These are phyloP conservation scores for Stomorhina lunata DNA, from an alignment of 2,888 invertebrate genomes.

Conservation along the genomic window DNA sequence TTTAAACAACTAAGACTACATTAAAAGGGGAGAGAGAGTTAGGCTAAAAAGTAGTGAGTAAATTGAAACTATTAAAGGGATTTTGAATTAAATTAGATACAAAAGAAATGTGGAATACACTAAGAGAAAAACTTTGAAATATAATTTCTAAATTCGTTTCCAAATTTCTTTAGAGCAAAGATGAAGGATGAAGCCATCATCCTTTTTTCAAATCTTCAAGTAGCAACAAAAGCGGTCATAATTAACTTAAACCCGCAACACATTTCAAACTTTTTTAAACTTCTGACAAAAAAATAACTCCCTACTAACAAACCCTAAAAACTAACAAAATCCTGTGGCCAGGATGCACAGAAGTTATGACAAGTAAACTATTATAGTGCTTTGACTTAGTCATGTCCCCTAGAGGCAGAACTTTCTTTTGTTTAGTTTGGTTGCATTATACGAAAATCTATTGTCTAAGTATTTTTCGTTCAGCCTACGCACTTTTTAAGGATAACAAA, in stretches of 20 bases:
- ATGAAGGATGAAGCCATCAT: no score
- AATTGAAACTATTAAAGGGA: not conserved
- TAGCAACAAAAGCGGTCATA: not conserved
- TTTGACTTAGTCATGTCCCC: slow-evolving; percentile 24
- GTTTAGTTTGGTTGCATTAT: no score
- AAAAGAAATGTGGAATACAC: no score
- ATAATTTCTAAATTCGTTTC: no score
- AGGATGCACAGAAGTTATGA: slow-evolving; percentile 46
- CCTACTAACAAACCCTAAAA: slow-evolving; percentile 4
- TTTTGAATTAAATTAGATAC: not conserved
- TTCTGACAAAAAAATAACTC: not conserved
- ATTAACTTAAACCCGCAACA: no score
- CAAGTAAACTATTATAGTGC: slow-evolving; percentile 20
- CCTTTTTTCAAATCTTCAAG: no score
- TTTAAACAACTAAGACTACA: not conserved
- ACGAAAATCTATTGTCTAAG: no score
- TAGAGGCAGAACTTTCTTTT: not conserved
- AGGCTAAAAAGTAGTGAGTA: not conserved
- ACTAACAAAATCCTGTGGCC: slow-evolving; percentile 38
- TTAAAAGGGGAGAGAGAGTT: not conserved
- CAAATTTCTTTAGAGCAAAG: no score
- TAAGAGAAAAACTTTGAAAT: no score
- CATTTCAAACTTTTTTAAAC: slow-evolving; percentile 6
- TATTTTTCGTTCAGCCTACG: no score
- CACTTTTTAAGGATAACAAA: no score